phyloP scores from a whole-genome alignment of 2,888 invertebrate genomes.

The Globia sparganii region DNA sequence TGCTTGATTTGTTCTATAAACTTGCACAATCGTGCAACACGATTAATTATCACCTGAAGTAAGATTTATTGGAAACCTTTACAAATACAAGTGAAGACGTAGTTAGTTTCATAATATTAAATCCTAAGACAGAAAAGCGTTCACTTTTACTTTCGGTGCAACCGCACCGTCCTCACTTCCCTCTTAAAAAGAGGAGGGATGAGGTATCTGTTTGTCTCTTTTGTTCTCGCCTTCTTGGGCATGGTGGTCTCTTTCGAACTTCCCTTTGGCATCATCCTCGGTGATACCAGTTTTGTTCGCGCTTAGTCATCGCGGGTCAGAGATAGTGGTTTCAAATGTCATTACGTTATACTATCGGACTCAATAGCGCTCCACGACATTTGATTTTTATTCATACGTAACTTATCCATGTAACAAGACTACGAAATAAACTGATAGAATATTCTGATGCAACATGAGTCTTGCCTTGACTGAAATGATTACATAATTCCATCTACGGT shows the following conservation, averaged over 20 bases:
- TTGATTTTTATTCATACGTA: slow-evolving; percentile 69
- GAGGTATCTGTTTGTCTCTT: slow-evolving; percentile 70
- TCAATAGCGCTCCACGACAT: slow-evolving; percentile 71
- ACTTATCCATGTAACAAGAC: slow-evolving; percentile 66
- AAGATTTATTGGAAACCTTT: slow-evolving; percentile 49
- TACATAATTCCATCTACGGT: slow-evolving; percentile 63
- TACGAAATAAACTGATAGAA: slow-evolving; percentile 67
- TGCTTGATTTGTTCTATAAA: slow-evolving; percentile 33
- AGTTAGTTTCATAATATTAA: slow-evolving; percentile 77
- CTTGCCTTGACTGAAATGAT: slow-evolving; percentile 68
- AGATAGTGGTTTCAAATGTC: slow-evolving; percentile 84
- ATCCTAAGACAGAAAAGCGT: slow-evolving; percentile 78
- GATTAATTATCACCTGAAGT: slow-evolving; percentile 31
- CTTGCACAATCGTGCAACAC: slow-evolving; percentile 43
- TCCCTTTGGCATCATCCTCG: slow-evolving; percentile 77
- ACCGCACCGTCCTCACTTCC: slow-evolving; percentile 81
- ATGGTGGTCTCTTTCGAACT: slow-evolving; percentile 71
- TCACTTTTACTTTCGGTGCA: slow-evolving; percentile 87
- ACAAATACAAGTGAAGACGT: slow-evolving; percentile 59
- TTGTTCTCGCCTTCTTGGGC: slow-evolving; percentile 64
- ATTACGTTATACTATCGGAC: slow-evolving; percentile 75
- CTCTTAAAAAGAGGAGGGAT: slow-evolving; percentile 78
- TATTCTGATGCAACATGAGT: slow-evolving; percentile 72
- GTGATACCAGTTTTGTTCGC: slow-evolving; percentile 82
- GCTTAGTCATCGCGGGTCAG: slow-evolving; percentile 86